These are phyloP conservation scores for Oncorhynchus mykiss DNA, from an alignment of 2,113 vertebrate species.

Conservation along the genomic window DNA sequence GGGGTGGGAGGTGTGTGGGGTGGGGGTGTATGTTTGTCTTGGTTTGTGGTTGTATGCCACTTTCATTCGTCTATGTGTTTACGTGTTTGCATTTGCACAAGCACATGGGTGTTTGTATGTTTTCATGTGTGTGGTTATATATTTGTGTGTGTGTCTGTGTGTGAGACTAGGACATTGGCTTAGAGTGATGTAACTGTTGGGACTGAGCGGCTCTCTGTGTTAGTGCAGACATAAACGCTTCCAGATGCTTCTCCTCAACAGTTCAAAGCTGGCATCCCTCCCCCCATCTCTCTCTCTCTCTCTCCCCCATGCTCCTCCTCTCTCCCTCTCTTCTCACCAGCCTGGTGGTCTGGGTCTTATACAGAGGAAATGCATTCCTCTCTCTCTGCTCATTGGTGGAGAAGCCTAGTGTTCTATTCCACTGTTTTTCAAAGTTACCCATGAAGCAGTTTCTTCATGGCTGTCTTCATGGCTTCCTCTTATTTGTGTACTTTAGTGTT, in stretches of 20 bases:
- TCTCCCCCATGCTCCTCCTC: conserved; percentile 12
- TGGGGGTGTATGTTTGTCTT: conserved; percentile 38
- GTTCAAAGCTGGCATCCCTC: conserved; percentile 62
- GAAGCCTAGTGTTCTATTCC: background rate
- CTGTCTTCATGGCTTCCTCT: too few species aligned
- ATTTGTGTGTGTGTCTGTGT: conserved; percentile 42
- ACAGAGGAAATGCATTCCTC: conserved; percentile 52
- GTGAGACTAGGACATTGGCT: conserved; percentile 39
- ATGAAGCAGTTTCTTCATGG: background rate
- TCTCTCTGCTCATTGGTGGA: conserved; percentile 43
- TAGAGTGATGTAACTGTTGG: conserved; percentile 74
- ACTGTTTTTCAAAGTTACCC: background rate
- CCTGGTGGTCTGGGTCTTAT: conserved; percentile 45
- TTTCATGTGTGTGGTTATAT: conserved; percentile 34
- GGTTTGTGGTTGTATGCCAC: conserved; percentile 16
- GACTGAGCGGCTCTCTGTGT: conserved; percentile 40
- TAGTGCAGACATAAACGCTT: conserved; percentile 74
- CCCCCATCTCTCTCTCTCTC: conserved; percentile 19
- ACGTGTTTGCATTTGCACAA: background rate
- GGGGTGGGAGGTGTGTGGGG: conserved; percentile 42
- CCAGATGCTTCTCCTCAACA: conserved; percentile 81
- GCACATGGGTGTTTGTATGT: conserved; percentile 16
- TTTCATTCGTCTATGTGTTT: background rate
- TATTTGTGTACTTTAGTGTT: background rate
- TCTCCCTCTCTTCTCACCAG: conserved; percentile 18